Evolutionary conservation across 2,797 vertebrate species (phyloP), one percentile per base, ranked within the genome.

Genomic region (Lacerta bilineata): DNA sequence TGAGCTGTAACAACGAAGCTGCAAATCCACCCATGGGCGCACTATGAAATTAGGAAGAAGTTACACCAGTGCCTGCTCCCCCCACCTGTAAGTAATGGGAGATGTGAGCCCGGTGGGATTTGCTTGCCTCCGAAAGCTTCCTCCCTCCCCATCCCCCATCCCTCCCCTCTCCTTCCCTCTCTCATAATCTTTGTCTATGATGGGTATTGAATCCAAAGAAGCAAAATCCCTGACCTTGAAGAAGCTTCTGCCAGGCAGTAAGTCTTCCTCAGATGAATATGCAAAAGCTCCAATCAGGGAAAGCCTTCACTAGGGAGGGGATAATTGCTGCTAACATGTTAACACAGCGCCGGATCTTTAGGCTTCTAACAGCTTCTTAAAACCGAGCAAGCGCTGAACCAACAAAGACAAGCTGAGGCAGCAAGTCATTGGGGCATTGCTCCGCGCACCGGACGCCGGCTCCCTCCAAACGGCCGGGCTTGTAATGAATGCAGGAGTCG

Each of bases 201-300:
- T 93, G 93, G 93, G 92, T 93, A 95, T 91, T 94, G 91, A 94
- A 93, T 92, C 90, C 93, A 89, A 93, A 92, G 91, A 94, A 92
- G 90, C 43, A 90, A 93, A 95, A 68, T 94, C 90, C 94, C 93
- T 86, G 90, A 94, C 95, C 94, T 95, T 96, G 95, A 94, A 87
- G 64, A 95, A 93, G 90, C 91, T 92, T 55, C 93, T 92, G 91
- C 91, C 83, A 84, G 82, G 89, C 95, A 91, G 90, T 93, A 91
- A 84, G 1, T 84, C 76, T 89, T 43, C 87, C 85, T 81, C 1
- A 0, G 46, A 94, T 95, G 93, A 95, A 94, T 94, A 96, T 94
- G 94, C 92, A 95, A 90, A 81, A 91, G 90, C 89, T 80, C 88
- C 87, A 91, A 92, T 94, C 91, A 94, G 90, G 77, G 41, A 55